Conservation (phyloP, 2,888 invertebrate genomes). For the Lottia gigantea region DNA sequence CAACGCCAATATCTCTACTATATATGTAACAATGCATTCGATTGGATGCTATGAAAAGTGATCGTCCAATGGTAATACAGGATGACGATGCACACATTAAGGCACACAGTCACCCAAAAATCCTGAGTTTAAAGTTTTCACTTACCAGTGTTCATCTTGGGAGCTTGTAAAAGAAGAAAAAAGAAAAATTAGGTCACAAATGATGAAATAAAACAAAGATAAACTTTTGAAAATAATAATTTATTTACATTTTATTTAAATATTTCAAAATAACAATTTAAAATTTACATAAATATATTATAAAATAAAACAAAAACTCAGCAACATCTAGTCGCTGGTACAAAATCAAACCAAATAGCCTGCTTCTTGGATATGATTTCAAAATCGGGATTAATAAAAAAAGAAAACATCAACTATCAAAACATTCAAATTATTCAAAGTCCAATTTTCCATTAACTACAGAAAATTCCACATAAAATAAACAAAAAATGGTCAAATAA, state of each 20-base stretch:
- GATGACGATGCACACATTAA: constrained; percentile 15
- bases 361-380: neutral
- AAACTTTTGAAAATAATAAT: constrained; percentile 2
- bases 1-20: no score
- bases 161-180: constrained; percentile 15
- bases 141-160: constrained; percentile 21
- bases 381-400: neutral
- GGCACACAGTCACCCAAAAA: constrained; percentile 18
- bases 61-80: constrained; percentile 1
- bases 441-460: neutral
- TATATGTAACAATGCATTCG: constrained; percentile 2
- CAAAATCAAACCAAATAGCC: constrained; percentile 3
- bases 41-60: neutral
- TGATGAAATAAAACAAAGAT: no score
- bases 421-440: neutral
- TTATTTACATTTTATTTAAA: constrained; percentile 9
- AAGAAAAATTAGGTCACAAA: constrained; percentile 2
- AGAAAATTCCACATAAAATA: neutral
- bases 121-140: constrained; percentile 16
- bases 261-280: neutral
- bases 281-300: neutral
- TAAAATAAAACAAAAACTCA: neutral
- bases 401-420: neutral
- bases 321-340: neutral
- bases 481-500: no score